These are phyloP conservation scores for Bombus difficillimus DNA, from an alignment of 1,140 invertebrate species.

Conservation along the genomic window DNA sequence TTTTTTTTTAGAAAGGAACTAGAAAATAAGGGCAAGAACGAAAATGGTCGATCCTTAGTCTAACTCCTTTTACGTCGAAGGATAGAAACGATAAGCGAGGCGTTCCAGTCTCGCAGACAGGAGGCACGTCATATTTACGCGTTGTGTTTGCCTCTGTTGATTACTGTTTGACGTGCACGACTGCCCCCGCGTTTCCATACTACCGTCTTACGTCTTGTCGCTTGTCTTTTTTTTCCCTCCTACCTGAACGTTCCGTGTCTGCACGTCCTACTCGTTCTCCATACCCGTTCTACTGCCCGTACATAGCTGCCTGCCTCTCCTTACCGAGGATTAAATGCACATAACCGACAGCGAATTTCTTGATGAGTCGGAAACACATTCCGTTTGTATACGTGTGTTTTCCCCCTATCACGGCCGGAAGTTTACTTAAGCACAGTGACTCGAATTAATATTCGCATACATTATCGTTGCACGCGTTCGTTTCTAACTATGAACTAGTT, in stretches of 20 bases:
- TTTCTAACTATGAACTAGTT: too few species aligned
- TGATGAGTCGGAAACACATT: too few species aligned
- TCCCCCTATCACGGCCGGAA: neutral
- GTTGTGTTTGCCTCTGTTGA: slow-evolving; percentile 68
- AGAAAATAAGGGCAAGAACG: neutral
- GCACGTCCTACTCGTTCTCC: too few species aligned
- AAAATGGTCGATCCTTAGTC: neutral
- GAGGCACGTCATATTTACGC: slow-evolving; percentile 70
- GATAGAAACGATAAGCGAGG: slow-evolving; percentile 18
- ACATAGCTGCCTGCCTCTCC: too few species aligned
- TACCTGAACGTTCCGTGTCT: too few species aligned
- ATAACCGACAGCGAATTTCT: neutral
- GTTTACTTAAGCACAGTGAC: neutral
- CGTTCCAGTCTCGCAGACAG: slow-evolving; percentile 29
- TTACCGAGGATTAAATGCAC: neutral
- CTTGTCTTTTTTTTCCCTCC: slow-evolving; percentile 33
- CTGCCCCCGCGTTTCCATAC: slow-evolving; percentile 43
- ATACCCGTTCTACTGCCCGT: too few species aligned
- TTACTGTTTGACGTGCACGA: slow-evolving; percentile 72
- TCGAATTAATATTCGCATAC: neutral
- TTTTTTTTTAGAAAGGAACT: too few species aligned
- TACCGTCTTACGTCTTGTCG: slow-evolving; percentile 44
- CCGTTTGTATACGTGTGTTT: neutral
- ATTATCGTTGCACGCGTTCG: too few species aligned
- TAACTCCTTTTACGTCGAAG: slow-evolving; percentile 17